Evolutionary conservation across 2,113 vertebrate species (phyloP).

Genomic region (Dolichallabes microphthalmus): DNA sequence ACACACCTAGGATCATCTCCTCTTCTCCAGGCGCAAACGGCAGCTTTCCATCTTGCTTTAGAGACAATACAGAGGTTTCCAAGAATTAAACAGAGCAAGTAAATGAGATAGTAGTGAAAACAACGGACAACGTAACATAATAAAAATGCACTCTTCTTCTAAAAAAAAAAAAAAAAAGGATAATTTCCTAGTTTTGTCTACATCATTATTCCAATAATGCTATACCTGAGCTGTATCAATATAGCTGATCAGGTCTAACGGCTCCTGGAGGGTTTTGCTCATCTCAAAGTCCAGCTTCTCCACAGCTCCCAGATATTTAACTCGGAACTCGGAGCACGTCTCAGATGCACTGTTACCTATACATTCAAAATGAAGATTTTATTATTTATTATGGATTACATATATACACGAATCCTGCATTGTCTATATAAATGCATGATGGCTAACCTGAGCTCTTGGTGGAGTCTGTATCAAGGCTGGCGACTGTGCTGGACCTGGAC

Average conservation of each 20-base stretch:
- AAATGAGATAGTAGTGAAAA: neutral
- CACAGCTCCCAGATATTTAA: slow-evolving; percentile 92
- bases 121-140: neutral
- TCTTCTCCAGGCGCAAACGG: slow-evolving; percentile 93
- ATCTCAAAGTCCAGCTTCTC: slow-evolving; percentile 85
- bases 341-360: slow-evolving; percentile 85
- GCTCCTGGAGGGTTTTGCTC: slow-evolving; percentile 84
- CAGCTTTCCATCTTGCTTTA: slow-evolving; percentile 95
- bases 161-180: neutral
- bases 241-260: slow-evolving; percentile 93
- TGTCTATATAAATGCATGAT: neutral
- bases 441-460: slow-evolving; percentile 91
- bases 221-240: slow-evolving; percentile 92
- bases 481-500: slow-evolving; percentile 95
- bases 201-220: neutral
- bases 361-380: neutral
- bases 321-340: slow-evolving; percentile 87
- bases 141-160: neutral
- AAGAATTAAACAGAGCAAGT: slow-evolving; percentile 3
- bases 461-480: slow-evolving; percentile 96
- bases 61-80: slow-evolving; percentile 50
- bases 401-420: neutral
- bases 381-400: neutral
- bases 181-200: neutral
- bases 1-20: slow-evolving; percentile 91